Conservation (phyloP, 2,888 invertebrate genomes). For the Cantharis rustica region DNA sequence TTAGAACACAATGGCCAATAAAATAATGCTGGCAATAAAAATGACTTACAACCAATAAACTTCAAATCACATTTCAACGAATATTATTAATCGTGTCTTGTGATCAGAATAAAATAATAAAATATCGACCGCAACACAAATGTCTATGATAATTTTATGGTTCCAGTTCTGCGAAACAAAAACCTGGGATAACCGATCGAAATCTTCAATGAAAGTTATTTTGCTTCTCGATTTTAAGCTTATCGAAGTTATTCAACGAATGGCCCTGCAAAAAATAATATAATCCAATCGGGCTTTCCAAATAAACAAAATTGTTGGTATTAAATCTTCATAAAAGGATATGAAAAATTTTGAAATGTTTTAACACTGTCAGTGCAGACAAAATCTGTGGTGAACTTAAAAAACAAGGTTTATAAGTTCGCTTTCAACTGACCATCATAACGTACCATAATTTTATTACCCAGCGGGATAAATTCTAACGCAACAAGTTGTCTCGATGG, state of each 20-base stretch:
- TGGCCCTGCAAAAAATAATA: neutral
- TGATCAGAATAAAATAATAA: constrained; percentile 25
- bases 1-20: constrained; percentile 18
- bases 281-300: neutral
- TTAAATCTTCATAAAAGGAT: neutral
- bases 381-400: neutral
- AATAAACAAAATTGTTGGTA: too few species aligned
- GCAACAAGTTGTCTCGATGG: constrained; percentile 4
- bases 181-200: constrained; percentile 8
- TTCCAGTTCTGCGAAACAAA: constrained; percentile 16
- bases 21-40: constrained; percentile 13
- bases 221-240: neutral
- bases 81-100: constrained; percentile 21
- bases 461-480: neutral
- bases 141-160: constrained; percentile 22
- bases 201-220: constrained; percentile 10
- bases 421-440: neutral
- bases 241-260: neutral
- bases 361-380: neutral
- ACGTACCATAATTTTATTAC: neutral
- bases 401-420: neutral
- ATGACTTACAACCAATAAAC: constrained; percentile 26
- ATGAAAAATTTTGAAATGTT: neutral
- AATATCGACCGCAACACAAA: constrained; percentile 14
- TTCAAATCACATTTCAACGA: constrained; percentile 25